Evolutionary conservation across 92 coral and sea anemone genomes (phyloP), one percentile per base, ranked within the genome.

Genomic region (Muricea muricata): DNA sequence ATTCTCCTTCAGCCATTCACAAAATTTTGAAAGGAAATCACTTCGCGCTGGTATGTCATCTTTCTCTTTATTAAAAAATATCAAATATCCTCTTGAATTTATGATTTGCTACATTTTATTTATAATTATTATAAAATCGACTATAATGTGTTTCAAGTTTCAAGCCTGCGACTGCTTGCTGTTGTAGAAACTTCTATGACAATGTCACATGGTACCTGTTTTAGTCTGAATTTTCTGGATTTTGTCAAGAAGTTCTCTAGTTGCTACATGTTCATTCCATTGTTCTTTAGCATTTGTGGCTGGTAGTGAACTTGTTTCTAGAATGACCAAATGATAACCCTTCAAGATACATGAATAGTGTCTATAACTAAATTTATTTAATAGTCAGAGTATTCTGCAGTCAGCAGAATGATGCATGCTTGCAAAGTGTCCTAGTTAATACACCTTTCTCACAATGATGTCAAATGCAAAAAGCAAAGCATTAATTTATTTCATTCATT

Each of bases 1-100:
- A 86, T 93, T 88, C 9, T 78, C 85, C 31, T 84, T 84, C 42
- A 91, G 92, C 98, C 98, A 95, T 78, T 92, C 50, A 60, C 87
- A 48, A 21, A 95, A 95, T 24, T 48, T 80, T 20, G 84, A 77
- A 67, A 91, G 85, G 29, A 88, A 65, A 17, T 76, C 88, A 39
- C 84, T 90, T 76, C 98, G 75, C 20, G n/a, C 52, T 30, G 0
- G 41, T 31, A 48, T 32, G 24, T 75, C 65, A 0, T 50, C 65
- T 24, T 75, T 33, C 1, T 46, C 34, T 73, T 73, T 8, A 41
- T 52, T 11, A 48, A 1, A 20, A 8, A 48, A 48, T 1, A 8
- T 11, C 18, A n/a, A n/a, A n/a, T n/a, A n/a, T n/a, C n/a, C n/a
- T n/a, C n/a, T n/a, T n/a, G n/a, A n/a, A n/a, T n/a, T n/a, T n/a